A percentile compares a stretch with the other conserved stretches of the same genome.
Conservation (phyloP, 2,113 vertebrate species). For the Fukomys damarensis region DNA sequence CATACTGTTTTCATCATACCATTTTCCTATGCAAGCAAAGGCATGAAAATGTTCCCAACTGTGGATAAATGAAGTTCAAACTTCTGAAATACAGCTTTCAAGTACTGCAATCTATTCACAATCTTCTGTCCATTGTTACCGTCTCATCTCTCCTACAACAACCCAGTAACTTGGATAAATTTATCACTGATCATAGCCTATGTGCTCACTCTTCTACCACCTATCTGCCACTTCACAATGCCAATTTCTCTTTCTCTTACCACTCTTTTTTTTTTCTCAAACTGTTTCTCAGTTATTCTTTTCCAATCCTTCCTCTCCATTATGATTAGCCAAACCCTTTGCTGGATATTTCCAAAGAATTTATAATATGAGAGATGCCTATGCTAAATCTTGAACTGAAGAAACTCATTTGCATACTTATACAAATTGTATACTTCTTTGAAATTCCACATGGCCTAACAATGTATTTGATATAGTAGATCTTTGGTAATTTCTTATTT, state of each 20-base stretch:
- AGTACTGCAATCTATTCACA: not conserved
- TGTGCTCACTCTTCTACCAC: not conserved
- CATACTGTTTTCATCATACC: not conserved
- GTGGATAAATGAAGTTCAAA: constrained; percentile 22
- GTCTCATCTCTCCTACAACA: not conserved
- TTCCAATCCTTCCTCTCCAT: not conserved
- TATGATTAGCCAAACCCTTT: not conserved
- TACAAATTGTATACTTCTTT: not conserved
- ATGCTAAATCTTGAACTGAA: not conserved
- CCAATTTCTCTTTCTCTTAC: not conserved
- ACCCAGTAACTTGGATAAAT: not conserved
- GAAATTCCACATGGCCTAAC: not conserved
- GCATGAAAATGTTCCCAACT: not conserved
- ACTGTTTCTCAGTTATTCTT: not conserved
- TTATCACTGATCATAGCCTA: not conserved
- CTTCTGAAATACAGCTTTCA: constrained; percentile 9
- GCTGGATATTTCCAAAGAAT: not conserved
- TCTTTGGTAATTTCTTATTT: constrained; percentile 29
- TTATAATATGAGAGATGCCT: not conserved
- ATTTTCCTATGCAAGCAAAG: constrained; percentile 22
- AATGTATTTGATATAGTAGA: not conserved
- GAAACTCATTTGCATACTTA: too few species aligned
- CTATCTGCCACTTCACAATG: not conserved
- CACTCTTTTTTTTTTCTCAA: not conserved
- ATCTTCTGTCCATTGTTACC: not conserved